Conservation (phyloP, 2,888 invertebrate genomes). For the Dryobotodes eremita region DNA sequence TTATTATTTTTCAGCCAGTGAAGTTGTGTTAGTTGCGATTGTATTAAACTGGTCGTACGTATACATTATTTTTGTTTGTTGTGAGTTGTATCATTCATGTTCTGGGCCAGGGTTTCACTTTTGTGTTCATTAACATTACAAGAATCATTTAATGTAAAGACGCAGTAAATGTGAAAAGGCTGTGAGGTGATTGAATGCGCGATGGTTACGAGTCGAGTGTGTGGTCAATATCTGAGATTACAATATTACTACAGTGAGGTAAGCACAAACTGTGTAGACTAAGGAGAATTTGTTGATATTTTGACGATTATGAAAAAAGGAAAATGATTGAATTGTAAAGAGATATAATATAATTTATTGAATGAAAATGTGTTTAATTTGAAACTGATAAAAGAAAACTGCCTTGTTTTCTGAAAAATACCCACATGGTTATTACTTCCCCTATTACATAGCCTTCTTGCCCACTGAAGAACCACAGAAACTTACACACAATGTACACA, state of each 20-base stretch:
- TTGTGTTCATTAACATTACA: conserved; percentile 51
- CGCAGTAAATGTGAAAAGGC: conserved; percentile 62
- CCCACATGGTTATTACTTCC: not conserved
- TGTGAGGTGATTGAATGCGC: conserved; percentile 77
- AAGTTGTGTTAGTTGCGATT: conserved; percentile 69
- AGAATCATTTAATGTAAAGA: conserved; percentile 53
- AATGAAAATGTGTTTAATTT: conserved; percentile 70
- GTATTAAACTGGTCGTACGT: conserved; percentile 50
- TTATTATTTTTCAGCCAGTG: conserved; percentile 78
- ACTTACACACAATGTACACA: not conserved
- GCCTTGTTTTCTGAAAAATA: not conserved
- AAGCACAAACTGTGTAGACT: conserved; percentile 87
- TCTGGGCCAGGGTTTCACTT: conserved; percentile 56
- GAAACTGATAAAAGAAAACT: not conserved
- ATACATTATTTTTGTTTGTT: conserved; percentile 39
- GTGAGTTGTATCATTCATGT: conserved; percentile 54
- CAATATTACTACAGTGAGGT: conserved; percentile 72
- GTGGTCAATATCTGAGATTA: conserved; percentile 69
- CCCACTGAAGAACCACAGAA: not conserved
- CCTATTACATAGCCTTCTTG: not conserved
- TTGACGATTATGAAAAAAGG: conserved; percentile 86
- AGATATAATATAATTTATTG: conserved; percentile 90
- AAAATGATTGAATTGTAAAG: conserved; percentile 85
- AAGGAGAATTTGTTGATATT: conserved; percentile 85
- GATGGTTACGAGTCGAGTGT: conserved; percentile 70